Conservation (phyloP, 1,140 invertebrate genomes). For the Homarus americanus region DNA sequence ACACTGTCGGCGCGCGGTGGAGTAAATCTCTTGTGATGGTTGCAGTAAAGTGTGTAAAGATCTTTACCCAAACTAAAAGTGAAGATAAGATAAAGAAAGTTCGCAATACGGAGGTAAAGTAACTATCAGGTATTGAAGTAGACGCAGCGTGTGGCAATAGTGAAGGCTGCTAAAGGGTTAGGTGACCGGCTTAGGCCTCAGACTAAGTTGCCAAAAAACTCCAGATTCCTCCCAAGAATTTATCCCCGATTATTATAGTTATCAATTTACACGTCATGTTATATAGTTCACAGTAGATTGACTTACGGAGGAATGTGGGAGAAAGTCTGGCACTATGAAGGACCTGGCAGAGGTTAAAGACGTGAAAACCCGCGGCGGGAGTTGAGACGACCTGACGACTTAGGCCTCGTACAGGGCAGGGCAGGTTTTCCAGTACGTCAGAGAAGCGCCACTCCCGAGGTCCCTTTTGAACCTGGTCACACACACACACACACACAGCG, state of each 20-base stretch:
- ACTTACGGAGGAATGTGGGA: background rate
- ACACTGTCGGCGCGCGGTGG: no score
- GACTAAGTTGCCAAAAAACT: conserved; percentile 55
- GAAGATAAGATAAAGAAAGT: no score
- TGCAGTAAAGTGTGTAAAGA: background rate
- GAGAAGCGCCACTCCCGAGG: conserved; percentile 2
- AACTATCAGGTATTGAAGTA: no score
- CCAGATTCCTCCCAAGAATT: conserved; percentile 41
- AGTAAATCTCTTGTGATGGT: no score
- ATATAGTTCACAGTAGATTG: conserved; percentile 36
- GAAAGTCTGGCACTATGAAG: background rate
- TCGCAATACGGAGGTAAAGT: no score
- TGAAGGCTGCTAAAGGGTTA: conserved; percentile 56
- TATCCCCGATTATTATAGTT: background rate
- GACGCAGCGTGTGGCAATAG: conserved; percentile 19
- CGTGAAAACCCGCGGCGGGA: background rate
- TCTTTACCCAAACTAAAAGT: background rate
- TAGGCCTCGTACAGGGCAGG: conserved; percentile 21
- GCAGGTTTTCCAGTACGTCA: conserved; percentile 17
- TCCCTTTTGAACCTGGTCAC: conserved; percentile 29
- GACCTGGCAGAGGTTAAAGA: background rate
- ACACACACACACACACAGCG: conserved; percentile 45
- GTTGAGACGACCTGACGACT: background rate
- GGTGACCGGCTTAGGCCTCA: conserved; percentile 57
- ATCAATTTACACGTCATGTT: background rate